Conservation (phyloP, 2,113 vertebrate species). For the Cochlearius cochlearius region DNA sequence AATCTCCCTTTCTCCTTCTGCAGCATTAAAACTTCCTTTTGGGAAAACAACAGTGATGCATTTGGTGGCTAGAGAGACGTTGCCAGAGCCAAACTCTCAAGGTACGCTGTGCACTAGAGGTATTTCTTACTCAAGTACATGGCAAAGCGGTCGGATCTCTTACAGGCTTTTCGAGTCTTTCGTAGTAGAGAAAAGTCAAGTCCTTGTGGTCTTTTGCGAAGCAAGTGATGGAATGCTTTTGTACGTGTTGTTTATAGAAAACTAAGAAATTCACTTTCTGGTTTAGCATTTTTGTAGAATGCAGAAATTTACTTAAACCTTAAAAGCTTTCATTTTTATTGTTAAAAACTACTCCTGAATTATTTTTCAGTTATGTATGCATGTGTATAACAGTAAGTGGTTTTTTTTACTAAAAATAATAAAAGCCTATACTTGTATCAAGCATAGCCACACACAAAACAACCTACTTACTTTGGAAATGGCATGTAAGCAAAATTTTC, state of each 20-base stretch:
- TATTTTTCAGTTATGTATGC: not conserved
- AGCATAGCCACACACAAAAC: not conserved
- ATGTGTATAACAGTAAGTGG: not conserved
- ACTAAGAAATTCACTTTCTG: not conserved
- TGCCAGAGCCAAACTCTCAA: conserved; percentile 99
- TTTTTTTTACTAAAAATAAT: not conserved
- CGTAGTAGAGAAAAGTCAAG: not conserved
- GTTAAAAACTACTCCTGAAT: not conserved
- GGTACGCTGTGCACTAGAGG: conserved; percentile 71
- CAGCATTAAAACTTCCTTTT: conserved; percentile 96
- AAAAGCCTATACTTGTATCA: not conserved
- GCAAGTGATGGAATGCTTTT: not conserved
- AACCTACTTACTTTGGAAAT: not conserved
- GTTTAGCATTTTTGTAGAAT: not conserved
- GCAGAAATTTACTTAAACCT: not conserved
- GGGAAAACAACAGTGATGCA: conserved; percentile 99
- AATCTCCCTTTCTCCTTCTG: conserved; percentile 10
- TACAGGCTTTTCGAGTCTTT: not conserved
- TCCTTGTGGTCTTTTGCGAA: not conserved
- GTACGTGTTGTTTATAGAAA: not conserved
- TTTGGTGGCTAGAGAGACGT: conserved; percentile 98
- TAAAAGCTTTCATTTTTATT: not conserved
- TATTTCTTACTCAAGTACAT: not conserved
- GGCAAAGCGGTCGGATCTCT: not conserved
- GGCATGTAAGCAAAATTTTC: not conserved